These are phyloP conservation scores for Sylvietta virens DNA, from an alignment of 2,113 vertebrate species.

Conservation along the genomic window DNA sequence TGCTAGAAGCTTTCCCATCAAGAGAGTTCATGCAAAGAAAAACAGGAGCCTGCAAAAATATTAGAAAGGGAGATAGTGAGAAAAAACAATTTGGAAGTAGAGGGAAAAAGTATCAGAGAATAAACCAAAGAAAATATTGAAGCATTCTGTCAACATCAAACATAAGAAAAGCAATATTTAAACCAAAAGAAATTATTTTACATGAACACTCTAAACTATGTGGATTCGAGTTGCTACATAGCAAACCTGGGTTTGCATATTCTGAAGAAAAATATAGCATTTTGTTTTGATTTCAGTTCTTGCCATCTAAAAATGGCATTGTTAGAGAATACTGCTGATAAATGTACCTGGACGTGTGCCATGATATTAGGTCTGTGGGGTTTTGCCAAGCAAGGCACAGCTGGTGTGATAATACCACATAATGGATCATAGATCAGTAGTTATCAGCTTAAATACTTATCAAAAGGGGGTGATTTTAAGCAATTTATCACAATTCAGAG, in stretches of 20 bases:
- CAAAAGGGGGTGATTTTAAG: conserved; percentile 5
- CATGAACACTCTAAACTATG: not conserved
- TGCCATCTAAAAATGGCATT: not conserved
- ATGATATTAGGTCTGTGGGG: not conserved
- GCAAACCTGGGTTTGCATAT: not conserved
- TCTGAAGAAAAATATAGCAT: not conserved
- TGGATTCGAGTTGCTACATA: not conserved
- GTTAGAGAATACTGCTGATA: not conserved
- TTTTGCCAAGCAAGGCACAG: conserved; percentile 7
- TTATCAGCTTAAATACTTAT: not conserved
- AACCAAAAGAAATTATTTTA: not conserved
- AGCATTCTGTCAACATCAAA: not conserved
- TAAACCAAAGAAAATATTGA: not conserved
- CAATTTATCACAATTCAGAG: not conserved
- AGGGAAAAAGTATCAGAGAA: not conserved
- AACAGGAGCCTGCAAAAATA: not conserved
- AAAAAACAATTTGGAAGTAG: not conserved
- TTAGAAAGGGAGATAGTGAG: not conserved
- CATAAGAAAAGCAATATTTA: not conserved
- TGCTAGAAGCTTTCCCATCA: not conserved
- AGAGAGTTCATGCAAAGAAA: not conserved
- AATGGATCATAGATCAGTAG: not conserved
- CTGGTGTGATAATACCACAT: not conserved
- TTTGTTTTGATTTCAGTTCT: not conserved
- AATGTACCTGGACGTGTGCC: not conserved